Evolutionary conservation across 2,888 invertebrate genomes (phyloP).

Genomic region (Ganaspis brasiliensis): DNA sequence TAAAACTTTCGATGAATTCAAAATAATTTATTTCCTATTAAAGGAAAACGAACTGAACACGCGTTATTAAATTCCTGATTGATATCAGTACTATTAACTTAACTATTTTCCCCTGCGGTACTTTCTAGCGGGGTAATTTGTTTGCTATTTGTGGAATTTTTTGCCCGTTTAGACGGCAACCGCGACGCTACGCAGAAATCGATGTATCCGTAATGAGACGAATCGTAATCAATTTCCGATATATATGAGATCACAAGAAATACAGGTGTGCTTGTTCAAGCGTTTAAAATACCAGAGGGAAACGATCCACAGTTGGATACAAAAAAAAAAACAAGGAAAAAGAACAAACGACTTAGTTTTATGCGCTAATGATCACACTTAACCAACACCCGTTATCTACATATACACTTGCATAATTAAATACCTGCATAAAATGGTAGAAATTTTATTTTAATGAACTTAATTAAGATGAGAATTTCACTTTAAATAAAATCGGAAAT

Average conservation of each 20-base stretch:
- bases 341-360: not conserved
- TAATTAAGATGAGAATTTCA: no score
- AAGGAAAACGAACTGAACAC: not conserved
- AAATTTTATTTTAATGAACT: not conserved
- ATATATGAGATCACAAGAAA: constrained; percentile 16
- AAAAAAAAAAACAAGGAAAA: not conserved
- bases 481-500: no score
- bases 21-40: not conserved
- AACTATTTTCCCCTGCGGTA: not conserved
- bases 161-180: not conserved
- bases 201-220: constrained; percentile 17
- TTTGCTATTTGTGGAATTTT: constrained; percentile 28
- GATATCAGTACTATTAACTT: constrained; percentile 17
- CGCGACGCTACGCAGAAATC: constrained; percentile 16
- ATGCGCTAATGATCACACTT: not conserved
- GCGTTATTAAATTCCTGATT: constrained; percentile 29
- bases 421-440: not conserved
- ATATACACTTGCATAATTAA: not conserved
- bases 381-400: not conserved
- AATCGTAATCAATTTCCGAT: constrained; percentile 16
- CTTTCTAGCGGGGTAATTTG: constrained; percentile 26
- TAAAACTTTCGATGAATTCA: not conserved
- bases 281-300: constrained; percentile 3
- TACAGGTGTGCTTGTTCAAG: constrained; percentile 19
- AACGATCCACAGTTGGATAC: not conserved